phyloP scores from a whole-genome alignment of 2,113 vertebrate species.

The Protobothrops mucrosquamatus region DNA sequence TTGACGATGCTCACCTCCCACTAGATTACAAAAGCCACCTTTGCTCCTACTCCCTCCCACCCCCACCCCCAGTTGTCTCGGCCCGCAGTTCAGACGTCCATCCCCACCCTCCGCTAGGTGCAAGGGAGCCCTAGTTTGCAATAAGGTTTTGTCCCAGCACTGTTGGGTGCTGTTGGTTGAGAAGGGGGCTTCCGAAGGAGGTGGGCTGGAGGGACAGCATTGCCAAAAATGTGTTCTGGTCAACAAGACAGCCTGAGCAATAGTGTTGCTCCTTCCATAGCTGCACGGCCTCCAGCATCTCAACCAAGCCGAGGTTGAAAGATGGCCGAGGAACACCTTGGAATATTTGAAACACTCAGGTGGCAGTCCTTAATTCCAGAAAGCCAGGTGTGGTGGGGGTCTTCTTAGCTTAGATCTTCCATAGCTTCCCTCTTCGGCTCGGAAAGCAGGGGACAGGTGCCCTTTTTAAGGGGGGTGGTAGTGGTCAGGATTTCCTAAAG shows the following conservation, averaged over 20 bases:
- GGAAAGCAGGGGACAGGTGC: too few species aligned
- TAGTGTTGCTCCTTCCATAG: not conserved
- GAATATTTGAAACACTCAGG: not conserved
- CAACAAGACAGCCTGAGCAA: not conserved
- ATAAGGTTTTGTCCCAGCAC: not conserved
- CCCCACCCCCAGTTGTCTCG: not conserved
- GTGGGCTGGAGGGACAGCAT: not conserved
- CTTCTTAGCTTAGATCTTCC: not conserved
- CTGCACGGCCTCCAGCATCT: not conserved
- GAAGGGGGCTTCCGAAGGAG: not conserved
- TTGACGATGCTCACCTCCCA: not conserved
- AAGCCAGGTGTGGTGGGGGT: not conserved
- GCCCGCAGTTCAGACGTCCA: not conserved
- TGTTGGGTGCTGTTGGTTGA: too few species aligned
- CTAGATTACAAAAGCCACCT: not conserved
- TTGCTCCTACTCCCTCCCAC: accelerated
- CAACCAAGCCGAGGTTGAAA: not conserved
- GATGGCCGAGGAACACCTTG: too few species aligned
- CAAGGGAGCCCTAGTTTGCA: not conserved
- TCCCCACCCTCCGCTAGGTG: not conserved
- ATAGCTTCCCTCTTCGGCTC: not conserved
- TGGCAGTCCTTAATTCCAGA: not conserved
- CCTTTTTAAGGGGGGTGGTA: not conserved
- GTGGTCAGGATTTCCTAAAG: not conserved
- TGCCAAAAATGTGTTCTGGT: not conserved